Evolutionary conservation across 2,888 invertebrate genomes (phyloP).

Genomic region (Diaphora mendica): DNA sequence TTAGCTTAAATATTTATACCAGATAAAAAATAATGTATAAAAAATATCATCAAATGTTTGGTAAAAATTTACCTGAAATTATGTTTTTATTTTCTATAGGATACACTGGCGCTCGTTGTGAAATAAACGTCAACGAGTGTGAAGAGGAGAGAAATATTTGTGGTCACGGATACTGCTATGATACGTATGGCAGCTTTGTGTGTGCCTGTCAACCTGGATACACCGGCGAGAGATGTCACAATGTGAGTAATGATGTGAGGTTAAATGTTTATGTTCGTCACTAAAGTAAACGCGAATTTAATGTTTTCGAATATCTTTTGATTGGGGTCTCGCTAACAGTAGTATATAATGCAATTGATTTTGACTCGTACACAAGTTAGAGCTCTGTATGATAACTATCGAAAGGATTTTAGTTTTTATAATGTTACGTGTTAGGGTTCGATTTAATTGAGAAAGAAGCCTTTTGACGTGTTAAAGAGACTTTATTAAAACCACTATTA

Average conservation of each 20-base stretch:
- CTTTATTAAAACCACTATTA: no score
- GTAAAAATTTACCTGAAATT: no score
- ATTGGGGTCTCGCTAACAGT: not conserved
- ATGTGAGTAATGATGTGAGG: slow-evolving; percentile 70
- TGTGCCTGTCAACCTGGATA: slow-evolving; percentile 93
- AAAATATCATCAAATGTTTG: not conserved
- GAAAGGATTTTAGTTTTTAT: no score
- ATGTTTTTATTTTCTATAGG: slow-evolving; percentile 70
- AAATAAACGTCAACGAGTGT: slow-evolving; percentile 93
- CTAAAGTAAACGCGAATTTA: not conserved
- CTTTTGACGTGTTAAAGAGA: no score
- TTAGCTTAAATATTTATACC: no score
- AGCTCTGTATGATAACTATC: no score
- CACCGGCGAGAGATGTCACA: slow-evolving; percentile 92
- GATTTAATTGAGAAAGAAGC: no score
- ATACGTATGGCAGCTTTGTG: slow-evolving; percentile 92
- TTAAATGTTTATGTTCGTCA: no score
- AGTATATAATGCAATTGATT: no score
- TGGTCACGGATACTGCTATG: slow-evolving; percentile 92
- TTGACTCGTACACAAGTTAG: no score
- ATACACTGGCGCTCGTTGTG: slow-evolving; percentile 91
- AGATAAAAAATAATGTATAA: not conserved
- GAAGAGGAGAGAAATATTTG: slow-evolving; percentile 85
- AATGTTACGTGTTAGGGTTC: no score
- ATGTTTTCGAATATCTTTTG: not conserved